phyloP scores from a whole-genome alignment of 2,113 vertebrate species.

The Narcine bancroftii region DNA sequence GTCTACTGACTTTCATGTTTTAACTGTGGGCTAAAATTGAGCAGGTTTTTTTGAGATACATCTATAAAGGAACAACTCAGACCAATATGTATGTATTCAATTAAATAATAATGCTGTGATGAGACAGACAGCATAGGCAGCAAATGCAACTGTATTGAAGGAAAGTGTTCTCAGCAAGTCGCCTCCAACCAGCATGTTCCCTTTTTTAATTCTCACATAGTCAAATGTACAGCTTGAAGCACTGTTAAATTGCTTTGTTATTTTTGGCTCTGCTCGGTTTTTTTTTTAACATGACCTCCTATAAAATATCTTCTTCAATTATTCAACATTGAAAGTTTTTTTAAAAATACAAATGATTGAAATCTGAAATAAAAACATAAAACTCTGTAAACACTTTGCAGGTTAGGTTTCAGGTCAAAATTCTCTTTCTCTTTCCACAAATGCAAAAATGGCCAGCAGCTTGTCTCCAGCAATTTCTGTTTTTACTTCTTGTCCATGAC shows the following conservation, averaged over 20 bases:
- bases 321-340: too few relatives aligned
- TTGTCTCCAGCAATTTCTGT: too few relatives aligned
- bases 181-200: neutral
- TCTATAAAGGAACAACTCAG: neutral
- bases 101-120: neutral
- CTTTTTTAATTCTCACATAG: neutral
- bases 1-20: too few relatives aligned
- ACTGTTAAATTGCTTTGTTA: neutral
- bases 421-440: too few relatives aligned
- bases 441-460: too few relatives aligned
- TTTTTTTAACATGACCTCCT: neutral
- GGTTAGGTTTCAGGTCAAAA: too few relatives aligned
- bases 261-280: neutral
- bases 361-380: too few relatives aligned
- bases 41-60: neutral
- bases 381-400: too few relatives aligned
- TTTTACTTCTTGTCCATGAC: too few relatives aligned
- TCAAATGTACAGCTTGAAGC: neutral
- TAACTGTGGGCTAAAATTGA: neutral
- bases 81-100: neutral
- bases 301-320: neutral
- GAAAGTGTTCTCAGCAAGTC: neutral
- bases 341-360: too few relatives aligned
- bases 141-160: neutral
- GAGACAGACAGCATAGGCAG: neutral